A percentile compares a stretch with the other conserved stretches of the same genome.
Evolutionary conservation across 2,888 invertebrate genomes (phyloP).

Genomic region (Dryobota labecula): DNA sequence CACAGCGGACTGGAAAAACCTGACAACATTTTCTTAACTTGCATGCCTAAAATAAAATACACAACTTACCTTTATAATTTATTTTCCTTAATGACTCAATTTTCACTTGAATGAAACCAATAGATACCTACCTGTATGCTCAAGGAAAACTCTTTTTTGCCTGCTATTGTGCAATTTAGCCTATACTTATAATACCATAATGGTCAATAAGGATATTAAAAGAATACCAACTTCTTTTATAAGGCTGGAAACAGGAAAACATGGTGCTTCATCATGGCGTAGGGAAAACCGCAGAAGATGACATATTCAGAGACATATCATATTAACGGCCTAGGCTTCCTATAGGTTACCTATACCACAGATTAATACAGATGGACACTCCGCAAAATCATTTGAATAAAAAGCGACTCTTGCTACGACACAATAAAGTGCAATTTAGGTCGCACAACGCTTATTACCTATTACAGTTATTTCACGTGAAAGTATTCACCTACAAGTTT

Average conservation of each 20-base stretch:
- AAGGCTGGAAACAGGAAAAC: constrained; percentile 6
- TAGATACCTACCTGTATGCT: neutral
- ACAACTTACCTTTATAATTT: neutral
- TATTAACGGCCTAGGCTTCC: neutral
- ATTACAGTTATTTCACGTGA: too few relatives aligned
- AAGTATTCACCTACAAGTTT: too few relatives aligned
- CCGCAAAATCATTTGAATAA: too few relatives aligned
- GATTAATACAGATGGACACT: too few relatives aligned
- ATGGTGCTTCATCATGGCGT: neutral
- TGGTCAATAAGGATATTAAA: constrained; percentile 1
- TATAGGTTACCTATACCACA: neutral
- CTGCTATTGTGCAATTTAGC: neutral
- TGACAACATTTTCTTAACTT: neutral
- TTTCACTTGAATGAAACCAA: neutral
- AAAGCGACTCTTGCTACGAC: too few relatives aligned
- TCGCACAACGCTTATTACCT: too few relatives aligned
- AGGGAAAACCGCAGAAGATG: constrained; percentile 41
- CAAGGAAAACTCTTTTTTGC: neutral
- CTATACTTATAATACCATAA: neutral
- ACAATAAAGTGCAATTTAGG: too few relatives aligned
- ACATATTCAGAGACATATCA: neutral
- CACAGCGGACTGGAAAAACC: neutral
- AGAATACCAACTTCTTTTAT: neutral
- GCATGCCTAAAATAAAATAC: neutral
- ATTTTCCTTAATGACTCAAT: neutral